Base-by-base conservation (phyloP, 2,113 vertebrate genomes). In the Nycticryphes semicollaris region DNA sequence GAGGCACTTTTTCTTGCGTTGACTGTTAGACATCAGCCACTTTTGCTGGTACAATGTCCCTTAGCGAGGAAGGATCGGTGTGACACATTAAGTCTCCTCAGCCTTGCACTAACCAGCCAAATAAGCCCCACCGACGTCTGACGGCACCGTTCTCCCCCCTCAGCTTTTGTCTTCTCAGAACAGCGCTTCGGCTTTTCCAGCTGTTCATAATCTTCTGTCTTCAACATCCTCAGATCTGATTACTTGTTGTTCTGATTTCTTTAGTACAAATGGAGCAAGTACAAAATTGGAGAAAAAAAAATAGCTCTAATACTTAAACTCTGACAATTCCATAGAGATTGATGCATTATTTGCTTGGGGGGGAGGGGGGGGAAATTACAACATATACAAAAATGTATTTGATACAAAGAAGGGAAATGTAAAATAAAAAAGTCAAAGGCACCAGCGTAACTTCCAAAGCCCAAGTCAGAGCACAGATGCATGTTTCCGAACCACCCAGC, bases 341-440 rank as follows among this genome's bases (percentile, higher is more conserved):
- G 96, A 95, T 91, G 91, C 92, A 97, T 97, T 97, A 98, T 96
- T 96, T 97, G 96, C 75, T 86, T n/a, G 75, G 87, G 62, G 76
- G 33, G 77, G 33, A 31, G 33, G 25, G 56, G 67, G 51, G 9
- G 30, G 8, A 91, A 97, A 96, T 96, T 97, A 97, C 97, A 98
- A 98, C 97, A 98, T 98, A 98, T 97, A 98, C 97, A 98, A 96
- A 98, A 98, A 98, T 68, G 93, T 95, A 98, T 97, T 97, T 97
- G 97, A 96, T 97, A 97, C 96, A 98, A 98, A 97, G 94, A 92
- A 96, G 70, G 89, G 64, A 96, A 95, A 94, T 15, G 80, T 82
- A 90, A 91, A 66, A 87, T 83, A 67, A 78, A 73, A 88, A 91
- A 87, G 91, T 95, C 93, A 96, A 97, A 92, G 87, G 96, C 96